Evolutionary conservation across 2,113 vertebrate genomes (phyloP), one percentile per base, ranked within the genome.

Genomic region (Cygnus atratus): DNA sequence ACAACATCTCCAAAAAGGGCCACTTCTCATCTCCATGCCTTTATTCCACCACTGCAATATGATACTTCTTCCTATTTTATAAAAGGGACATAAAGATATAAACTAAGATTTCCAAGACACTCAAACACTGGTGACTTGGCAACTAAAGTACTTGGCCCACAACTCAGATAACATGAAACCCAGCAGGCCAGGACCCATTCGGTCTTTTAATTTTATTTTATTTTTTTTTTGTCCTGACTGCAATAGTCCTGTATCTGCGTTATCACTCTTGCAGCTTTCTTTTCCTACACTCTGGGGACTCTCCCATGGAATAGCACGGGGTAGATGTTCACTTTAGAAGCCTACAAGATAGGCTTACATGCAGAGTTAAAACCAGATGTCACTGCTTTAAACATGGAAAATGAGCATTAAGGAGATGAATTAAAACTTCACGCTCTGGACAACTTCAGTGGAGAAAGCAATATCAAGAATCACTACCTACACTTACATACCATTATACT

Each of bases 401-500:
- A 89, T 11, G 9, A 88, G 44, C 39, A 71, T 44, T 46, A 84
- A 62, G 4, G 33, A 82, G 31, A 61, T 5, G 82, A 90, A 58
- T 19, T 31, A 37, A 22, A 72, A 55, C 8, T 62, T 62, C 28
- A 21, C 28, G 24, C 3, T 84, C 66, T 37, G 31, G 58, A 70
- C 62, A 82, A 41, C 17, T 44, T 2, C 17, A 82, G 37, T 33
- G 71, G 87, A 84, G 43, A 41, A 76, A 55, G 31, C 14, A 59
- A 35, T 67, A 33, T 26, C 68, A 88, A 57, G 50, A 86, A 68
- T 44, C 85, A 57, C 35, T 15, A n/a, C n/a, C 62, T 73, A 28
- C 18, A 61, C 31, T 84, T 84, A 93, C 98, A 96, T 98, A 99
- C 99, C 99, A 71, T 99, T 99, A 92, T 98, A 99, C 91, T 99